Evolutionary conservation across 2,113 vertebrate species (phyloP).

Genomic region (Dipodomys ordii): DNA sequence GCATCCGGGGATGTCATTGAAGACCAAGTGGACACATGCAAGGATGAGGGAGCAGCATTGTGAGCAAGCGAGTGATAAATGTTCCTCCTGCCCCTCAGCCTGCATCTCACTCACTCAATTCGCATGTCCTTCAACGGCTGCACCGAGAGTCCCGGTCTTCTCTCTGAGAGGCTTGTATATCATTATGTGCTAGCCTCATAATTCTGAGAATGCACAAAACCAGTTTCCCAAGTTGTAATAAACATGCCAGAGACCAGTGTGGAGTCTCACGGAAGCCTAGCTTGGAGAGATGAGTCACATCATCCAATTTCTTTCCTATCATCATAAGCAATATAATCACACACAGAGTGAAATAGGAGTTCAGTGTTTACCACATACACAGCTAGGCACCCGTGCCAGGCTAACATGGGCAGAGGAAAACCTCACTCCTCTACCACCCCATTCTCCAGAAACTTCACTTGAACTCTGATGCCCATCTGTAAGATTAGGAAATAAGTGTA

Average conservation of each 20-base stretch:
- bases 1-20: background rate
- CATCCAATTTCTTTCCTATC: constrained; percentile 1
- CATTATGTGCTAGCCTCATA: background rate
- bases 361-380: background rate
- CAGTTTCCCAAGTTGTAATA: constrained; percentile 41
- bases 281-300: constrained; percentile 29
- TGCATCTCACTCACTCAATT: constrained; percentile 44
- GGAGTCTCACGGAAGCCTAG: background rate
- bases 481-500: background rate
- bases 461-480: background rate
- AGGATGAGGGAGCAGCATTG: background rate
- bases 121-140: constrained; percentile 36
- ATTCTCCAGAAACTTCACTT: constrained; percentile 36
- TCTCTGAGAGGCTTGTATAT: constrained; percentile 25
- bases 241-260: constrained; percentile 35
- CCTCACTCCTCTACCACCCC: too few species aligned
- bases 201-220: constrained; percentile 43
- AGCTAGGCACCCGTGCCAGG: background rate
- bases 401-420: background rate
- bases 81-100: background rate
- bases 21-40: background rate
- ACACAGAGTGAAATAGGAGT: background rate
- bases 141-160: background rate
- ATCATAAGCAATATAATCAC: background rate
- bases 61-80: constrained; percentile 4